Percentiles rank a stretch among this genome's conserved stretches.
phyloP scores from a whole-genome alignment of 2,113 vertebrate genomes.

The Rhizomys pruinosus region DNA sequence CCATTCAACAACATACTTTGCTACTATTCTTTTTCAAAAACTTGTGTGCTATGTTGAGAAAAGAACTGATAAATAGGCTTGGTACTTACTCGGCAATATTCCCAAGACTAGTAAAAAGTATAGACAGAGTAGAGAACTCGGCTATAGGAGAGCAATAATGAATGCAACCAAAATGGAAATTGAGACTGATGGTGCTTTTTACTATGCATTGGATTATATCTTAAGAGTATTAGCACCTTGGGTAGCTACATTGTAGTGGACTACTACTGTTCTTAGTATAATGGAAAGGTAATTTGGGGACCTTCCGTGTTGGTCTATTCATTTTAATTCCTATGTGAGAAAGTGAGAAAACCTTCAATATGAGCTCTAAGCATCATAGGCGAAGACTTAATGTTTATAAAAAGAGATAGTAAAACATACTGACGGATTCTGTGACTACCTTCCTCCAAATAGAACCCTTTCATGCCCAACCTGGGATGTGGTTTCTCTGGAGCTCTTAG shows the following conservation, averaged over 20 bases:
- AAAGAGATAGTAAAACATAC: neutral
- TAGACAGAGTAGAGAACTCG: neutral
- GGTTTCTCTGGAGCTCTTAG: neutral
- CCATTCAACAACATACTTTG: no score
- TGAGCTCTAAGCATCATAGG: neutral
- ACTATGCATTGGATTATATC: neutral
- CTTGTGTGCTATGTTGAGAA: neutral
- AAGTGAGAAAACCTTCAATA: neutral
- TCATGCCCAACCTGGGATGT: neutral
- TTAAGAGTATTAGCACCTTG: neutral
- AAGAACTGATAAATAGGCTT: neutral
- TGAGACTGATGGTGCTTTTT: neutral
- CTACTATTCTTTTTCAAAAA: neutral
- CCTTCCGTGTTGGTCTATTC: neutral
- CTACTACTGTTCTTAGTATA: accelerated
- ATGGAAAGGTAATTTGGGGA: neutral
- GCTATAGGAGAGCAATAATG: no score
- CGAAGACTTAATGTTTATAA: neutral
- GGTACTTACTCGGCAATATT: neutral
- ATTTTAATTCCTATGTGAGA: neutral
- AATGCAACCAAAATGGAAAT: neutral
- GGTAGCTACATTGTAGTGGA: neutral
- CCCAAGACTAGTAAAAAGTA: neutral
- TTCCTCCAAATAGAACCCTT: neutral
- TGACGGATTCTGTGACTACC: neutral